Evolutionary conservation across 2,113 vertebrate genomes (phyloP).

Genomic region (Tachysurus vachellii): DNA sequence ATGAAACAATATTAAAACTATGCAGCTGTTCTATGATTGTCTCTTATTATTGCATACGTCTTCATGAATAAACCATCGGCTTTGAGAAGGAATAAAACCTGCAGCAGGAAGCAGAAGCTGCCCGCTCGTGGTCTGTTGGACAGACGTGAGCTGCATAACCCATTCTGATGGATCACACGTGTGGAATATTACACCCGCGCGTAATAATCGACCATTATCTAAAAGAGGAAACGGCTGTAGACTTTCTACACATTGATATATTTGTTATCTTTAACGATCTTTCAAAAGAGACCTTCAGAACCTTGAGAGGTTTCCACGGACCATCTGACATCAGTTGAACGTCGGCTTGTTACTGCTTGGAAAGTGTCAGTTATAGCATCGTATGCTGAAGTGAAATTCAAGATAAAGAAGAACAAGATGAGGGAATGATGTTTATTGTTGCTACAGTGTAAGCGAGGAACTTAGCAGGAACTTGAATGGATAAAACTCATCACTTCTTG

Average conservation of each 20-base stretch:
- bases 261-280: too few species aligned
- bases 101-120: neutral
- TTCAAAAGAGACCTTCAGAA: neutral
- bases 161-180: too few species aligned
- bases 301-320: neutral
- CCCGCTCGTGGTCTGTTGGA: neutral
- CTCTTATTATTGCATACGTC: neutral
- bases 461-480: neutral
- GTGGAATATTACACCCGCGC: neutral
- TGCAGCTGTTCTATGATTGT: neutral
- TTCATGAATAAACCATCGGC: neutral
- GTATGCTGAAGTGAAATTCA: neutral
- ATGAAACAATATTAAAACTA: slow-evolving; percentile 7
- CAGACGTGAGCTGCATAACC: neutral
- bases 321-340: neutral
- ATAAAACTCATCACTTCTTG: neutral
- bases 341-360: neutral
- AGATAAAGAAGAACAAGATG: neutral
- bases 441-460: neutral
- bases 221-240: too few species aligned
- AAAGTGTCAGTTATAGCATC: neutral
- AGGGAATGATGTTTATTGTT: neutral
- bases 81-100: neutral
- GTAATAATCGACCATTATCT: neutral
- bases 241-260: neutral